Evolutionary conservation across 2,888 invertebrate genomes (phyloP), one percentile per base, ranked within the genome.

Genomic region (Drosophila bunnanda): DNA sequence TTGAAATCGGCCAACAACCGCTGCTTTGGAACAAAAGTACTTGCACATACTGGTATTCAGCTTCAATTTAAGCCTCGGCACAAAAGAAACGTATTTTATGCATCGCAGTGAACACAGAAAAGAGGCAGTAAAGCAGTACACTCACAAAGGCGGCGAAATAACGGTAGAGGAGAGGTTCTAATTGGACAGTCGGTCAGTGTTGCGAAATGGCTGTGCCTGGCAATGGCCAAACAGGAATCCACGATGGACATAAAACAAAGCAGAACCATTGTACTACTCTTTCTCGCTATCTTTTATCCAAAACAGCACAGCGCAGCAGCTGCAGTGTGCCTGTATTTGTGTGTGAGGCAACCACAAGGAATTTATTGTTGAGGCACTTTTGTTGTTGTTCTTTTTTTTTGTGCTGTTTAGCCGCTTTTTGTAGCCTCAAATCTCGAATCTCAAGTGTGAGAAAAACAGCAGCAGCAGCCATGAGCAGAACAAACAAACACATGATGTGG

Each of bases 281-380:
- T 53, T 65, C 41, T 44, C 15, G 28, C 54, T 70, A 69, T 75
- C 75, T 65, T 67, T 78, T 53, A 22, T 43, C 34, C 54, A 48
- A 43, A 53, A 7, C 36, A 36, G 39, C 38, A n/a, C 43, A 53
- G 44, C 57, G 34, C 54, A 43, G 17, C 58, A 46, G 17, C 52
- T 44, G 52, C 68, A 34, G 41, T 59, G n/a, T 44, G 60, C 25
- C 7, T 60, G 44, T 36, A 30, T 46, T 28, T 65, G 41, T 55
- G 25, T 48, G 48, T 71, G 71, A 34, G 60, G 72, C 71, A 75
- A 67, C 67, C 83, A 73, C 86, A 85, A 85, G 88, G 74, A 89
- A 88, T 89, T 89, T 82, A 74, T 85, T 85, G 88, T 85, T 85
- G 89, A 79, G 89, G 86, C 80, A 85, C 74, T 80, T 80, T 62